A percentile compares a stretch with the other conserved stretches of the same genome.
phyloP scores from a whole-genome alignment of 2,888 invertebrate species.

The Polyommatus icarus region DNA sequence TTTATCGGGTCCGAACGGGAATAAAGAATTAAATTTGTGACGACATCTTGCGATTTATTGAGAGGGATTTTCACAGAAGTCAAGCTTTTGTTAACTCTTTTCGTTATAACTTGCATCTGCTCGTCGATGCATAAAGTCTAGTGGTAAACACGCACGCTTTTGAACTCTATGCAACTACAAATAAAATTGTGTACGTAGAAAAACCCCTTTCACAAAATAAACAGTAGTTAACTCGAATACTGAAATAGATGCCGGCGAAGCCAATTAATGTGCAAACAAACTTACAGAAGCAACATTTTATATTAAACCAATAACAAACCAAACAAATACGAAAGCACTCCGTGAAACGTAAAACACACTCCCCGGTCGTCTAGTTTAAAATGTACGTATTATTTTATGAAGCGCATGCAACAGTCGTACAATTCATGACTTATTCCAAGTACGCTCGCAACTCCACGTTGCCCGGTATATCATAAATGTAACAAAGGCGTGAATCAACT shows the following conservation, averaged over 20 bases:
- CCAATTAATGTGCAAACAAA: conserved; percentile 24
- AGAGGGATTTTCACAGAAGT: conserved; percentile 49
- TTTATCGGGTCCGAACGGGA: conserved; percentile 60
- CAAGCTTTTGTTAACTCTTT: conserved; percentile 45
- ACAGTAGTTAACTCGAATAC: conserved; percentile 12
- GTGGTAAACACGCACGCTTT: not conserved
- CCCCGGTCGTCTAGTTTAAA: conserved; percentile 17
- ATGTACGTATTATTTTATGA: conserved; percentile 30
- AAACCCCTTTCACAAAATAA: conserved; percentile 11
- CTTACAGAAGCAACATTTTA: conserved; percentile 24
- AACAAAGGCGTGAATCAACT: conserved; percentile 16
- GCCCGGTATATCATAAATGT: not conserved
- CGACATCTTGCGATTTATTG: conserved; percentile 68
- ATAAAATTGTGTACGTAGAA: not conserved
- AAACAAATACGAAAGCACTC: conserved; percentile 25
- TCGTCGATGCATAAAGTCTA: not conserved
- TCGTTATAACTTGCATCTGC: conserved; percentile 28
- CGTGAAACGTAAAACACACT: conserved; percentile 22
- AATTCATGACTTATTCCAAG: conserved; percentile 22
- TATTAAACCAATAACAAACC: conserved; percentile 27
- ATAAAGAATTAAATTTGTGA: conserved; percentile 63
- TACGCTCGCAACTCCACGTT: conserved; percentile 4
- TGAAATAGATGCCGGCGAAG: conserved; percentile 16
- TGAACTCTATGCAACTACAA: not conserved
- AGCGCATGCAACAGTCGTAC: conserved; percentile 24